phyloP scores from a whole-genome alignment of 2,797 vertebrate species.

The Brotula barbata region DNA sequence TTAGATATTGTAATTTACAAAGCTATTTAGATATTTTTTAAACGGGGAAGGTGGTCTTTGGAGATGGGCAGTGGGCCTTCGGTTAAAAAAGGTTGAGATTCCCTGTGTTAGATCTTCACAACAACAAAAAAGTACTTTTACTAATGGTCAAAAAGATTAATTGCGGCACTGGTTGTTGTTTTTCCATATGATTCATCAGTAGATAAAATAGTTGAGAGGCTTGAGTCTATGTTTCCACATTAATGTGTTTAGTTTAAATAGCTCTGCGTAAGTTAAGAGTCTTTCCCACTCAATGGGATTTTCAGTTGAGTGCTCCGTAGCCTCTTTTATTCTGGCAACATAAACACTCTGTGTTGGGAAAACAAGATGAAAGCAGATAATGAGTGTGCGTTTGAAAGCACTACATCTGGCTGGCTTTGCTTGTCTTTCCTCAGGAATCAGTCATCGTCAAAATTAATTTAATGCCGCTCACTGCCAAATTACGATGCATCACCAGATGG shows the following conservation, averaged over 20 bases:
- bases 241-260: conserved; percentile 40
- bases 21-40: too few species aligned
- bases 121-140: conserved; percentile 24
- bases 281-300: conserved; percentile 44
- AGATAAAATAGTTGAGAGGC: conserved; percentile 27
- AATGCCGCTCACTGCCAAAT: conserved; percentile 56
- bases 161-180: conserved; percentile 1
- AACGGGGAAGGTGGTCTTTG: too few species aligned
- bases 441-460: conserved; percentile 55
- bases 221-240: conserved; percentile 13
- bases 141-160: conserved; percentile 5
- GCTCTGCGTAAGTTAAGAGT: conserved; percentile 34
- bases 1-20: too few species aligned
- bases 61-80: too few species aligned
- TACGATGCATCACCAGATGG: conserved; percentile 60
- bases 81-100: too few species aligned
- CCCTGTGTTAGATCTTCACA: conserved; percentile 22
- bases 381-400: conserved; percentile 44
- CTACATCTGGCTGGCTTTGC: conserved; percentile 57
- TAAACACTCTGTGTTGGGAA: conserved; percentile 45
- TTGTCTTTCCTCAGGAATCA: conserved; percentile 46
- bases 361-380: conserved; percentile 47
- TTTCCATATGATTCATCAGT: conserved; percentile 24
- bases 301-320: conserved; percentile 47
- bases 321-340: conserved; percentile 60